Conservation (phyloP, 2,113 vertebrate species). For the Pterocles burchelli region DNA sequence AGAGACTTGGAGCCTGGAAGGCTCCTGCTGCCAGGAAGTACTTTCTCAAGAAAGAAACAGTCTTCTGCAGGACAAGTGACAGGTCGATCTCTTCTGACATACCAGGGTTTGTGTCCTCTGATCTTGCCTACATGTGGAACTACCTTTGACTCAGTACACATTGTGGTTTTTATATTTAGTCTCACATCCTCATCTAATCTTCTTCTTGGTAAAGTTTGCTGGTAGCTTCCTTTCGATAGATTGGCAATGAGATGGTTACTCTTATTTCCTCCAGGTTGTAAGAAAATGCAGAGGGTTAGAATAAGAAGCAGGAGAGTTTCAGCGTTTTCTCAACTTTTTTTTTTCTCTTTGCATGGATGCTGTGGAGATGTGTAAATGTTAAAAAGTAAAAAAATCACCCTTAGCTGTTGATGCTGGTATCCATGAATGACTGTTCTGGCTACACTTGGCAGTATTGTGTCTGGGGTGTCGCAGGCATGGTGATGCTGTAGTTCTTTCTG, state of each 20-base stretch:
- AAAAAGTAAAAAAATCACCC: fast-evolving
- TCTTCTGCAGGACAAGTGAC: neutral
- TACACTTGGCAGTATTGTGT: neutral
- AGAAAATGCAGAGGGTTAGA: neutral
- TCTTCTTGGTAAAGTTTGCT: neutral
- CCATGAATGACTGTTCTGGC: neutral
- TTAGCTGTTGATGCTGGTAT: neutral
- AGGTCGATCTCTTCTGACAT: neutral
- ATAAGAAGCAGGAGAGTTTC: neutral
- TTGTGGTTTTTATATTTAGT: neutral
- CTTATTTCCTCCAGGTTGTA: neutral
- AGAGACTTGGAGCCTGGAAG: neutral
- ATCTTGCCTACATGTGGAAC: neutral
- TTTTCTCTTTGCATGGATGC: neutral
- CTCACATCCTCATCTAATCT: neutral
- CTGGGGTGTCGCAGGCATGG: neutral
- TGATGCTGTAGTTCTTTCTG: neutral
- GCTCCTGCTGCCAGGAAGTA: neutral
- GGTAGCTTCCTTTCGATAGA: neutral
- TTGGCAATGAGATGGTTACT: neutral
- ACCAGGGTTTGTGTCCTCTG: neutral
- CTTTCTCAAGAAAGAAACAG: neutral
- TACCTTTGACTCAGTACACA: no score
- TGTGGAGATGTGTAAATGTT: neutral
- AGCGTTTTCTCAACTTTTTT: neutral